These are phyloP conservation scores for Eupeodes luniger DNA, from an alignment of 2,888 invertebrate genomes.

Conservation along the genomic window DNA sequence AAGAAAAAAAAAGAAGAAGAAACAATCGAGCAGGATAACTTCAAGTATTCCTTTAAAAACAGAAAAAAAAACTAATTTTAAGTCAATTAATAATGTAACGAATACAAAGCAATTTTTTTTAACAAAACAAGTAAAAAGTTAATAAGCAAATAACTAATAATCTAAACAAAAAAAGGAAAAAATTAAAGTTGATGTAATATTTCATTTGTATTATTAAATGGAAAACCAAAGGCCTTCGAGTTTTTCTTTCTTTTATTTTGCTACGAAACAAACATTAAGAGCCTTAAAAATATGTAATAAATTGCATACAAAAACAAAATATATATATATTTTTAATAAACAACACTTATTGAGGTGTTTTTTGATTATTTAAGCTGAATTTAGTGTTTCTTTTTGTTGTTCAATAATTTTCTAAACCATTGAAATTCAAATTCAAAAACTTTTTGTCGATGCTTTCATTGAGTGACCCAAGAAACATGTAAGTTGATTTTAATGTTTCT, in stretches of 20 bases:
- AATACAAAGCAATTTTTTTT: slow-evolving; percentile 46
- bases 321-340: slow-evolving; percentile 63
- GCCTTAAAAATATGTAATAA: slow-evolving; percentile 11
- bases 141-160: slow-evolving; percentile 32
- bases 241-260: not conserved
- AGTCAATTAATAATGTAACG: slow-evolving; percentile 69
- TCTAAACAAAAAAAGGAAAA: not conserved
- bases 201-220: slow-evolving; percentile 12
- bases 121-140: slow-evolving; percentile 21
- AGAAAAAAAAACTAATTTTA: slow-evolving; percentile 47
- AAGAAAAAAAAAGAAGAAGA: slow-evolving; percentile 19
- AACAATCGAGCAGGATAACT: slow-evolving; percentile 44
- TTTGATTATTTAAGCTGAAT: slow-evolving; percentile 4
- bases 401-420: too few relatives aligned
- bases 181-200: slow-evolving; percentile 30
- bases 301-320: slow-evolving; percentile 11
- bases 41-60: slow-evolving; percentile 39
- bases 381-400: not conserved
- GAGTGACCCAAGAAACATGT: too few relatives aligned
- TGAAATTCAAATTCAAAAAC: too few relatives aligned
- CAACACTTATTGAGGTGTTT: slow-evolving; percentile 26
- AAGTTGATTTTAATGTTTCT: too few relatives aligned
- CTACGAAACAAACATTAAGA: slow-evolving; percentile 46
- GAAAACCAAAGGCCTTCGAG: slow-evolving; percentile 43
- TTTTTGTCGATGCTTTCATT: too few relatives aligned